phyloP scores from a whole-genome alignment of 2,888 invertebrate species.

The Andrena fulva region DNA sequence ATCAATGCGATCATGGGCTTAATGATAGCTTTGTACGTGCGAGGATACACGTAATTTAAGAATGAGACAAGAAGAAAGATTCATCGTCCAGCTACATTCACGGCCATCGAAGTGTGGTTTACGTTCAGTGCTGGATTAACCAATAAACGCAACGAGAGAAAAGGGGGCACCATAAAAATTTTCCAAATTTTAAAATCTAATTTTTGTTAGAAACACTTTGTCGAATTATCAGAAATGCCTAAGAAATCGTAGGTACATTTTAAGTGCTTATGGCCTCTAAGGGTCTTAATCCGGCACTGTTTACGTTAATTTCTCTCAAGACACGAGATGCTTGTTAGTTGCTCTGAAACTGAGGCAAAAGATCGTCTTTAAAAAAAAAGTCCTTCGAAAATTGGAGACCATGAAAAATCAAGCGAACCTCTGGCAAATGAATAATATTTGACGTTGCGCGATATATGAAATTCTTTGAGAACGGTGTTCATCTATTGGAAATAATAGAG shows the following conservation, averaged over 20 bases:
- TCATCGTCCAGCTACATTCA: not conserved
- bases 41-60: slow-evolving; percentile 37
- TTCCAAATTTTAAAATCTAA: too few relatives aligned
- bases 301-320: slow-evolving; percentile 40
- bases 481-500: not conserved
- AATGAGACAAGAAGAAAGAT: slow-evolving; percentile 12
- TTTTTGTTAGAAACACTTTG: too few relatives aligned
- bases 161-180: too few relatives aligned
- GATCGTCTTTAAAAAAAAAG: not conserved
- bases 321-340: not conserved
- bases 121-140: too few relatives aligned
- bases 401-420: not conserved
- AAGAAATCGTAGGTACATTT: too few relatives aligned
- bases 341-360: not conserved
- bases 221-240: too few relatives aligned
- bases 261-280: too few relatives aligned
- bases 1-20: not conserved
- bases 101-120: not conserved
- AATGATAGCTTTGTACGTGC: slow-evolving; percentile 34
- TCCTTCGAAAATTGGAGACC: too few relatives aligned
- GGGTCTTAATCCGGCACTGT: too few relatives aligned
- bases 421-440: not conserved
- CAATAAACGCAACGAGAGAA: too few relatives aligned
- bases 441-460: too few relatives aligned
- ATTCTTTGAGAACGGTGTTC: not conserved